Base-by-base conservation (phyloP, 1,140 invertebrate genomes). In the Bombus polaris region DNA sequence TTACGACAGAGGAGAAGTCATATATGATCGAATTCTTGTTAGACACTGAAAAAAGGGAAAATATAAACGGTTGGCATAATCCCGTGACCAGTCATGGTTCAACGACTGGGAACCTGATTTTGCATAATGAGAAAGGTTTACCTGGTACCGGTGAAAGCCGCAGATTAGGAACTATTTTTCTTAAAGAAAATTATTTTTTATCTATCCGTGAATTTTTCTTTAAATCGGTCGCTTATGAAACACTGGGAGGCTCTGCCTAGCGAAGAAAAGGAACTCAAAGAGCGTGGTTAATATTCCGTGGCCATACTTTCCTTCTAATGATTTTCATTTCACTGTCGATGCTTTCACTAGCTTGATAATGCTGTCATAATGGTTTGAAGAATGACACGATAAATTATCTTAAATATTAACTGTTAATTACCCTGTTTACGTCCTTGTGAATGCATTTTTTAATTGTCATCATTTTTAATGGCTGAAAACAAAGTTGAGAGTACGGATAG, bases 81-180 rank as follows among this genome's bases (percentile, higher is more conserved):
- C 35, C 65, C 37, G n/a, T 25, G 53, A 25, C 2, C 12, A 37
- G 85, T 71, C 71, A 76, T 75, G 81, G 75, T 84, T 87, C 81
- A 87, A 87, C 75, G 81, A 84, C 53, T 84, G 68, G 22, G 59
- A 81, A 76, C 75, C 62, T 72, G 71, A 87, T 85, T 87, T 84
- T 80, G 77, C 77, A 70, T 81, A 85, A 85, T 57, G 22, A 71
- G 76, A 76, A 75, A 85, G 44, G 59, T 62, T 74, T 32, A 13
- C n/a, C 35, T 2, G 75, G 35, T 74, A 32, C 39, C 74, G 81
- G 85, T 83, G 81, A 84, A 87, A 87, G 81, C 81, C 72, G 42
- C 25, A 68, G 59, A 83, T 84, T 62, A 73, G 39, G 22, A 78
- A 37, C 25, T 28, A 18, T 65, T 62, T 65, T 65, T 3, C 37